Percentiles rank a stretch among this genome's conserved stretches.
phyloP scores from a whole-genome alignment of 92 coral and sea anemone species.

The Epizoanthus stellaris region DNA sequence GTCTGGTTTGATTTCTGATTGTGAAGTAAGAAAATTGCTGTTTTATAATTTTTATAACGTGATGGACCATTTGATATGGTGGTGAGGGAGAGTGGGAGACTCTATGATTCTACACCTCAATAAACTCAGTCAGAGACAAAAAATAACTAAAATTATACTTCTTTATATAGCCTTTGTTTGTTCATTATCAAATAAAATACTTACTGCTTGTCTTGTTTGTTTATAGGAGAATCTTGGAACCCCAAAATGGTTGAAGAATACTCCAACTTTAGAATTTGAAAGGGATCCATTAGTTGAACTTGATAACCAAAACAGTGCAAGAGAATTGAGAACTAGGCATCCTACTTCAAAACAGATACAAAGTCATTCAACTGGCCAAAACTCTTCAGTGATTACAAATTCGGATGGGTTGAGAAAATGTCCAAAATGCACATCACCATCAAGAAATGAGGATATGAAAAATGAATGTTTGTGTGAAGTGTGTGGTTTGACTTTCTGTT shows the following conservation, averaged over 20 bases:
- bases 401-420: constrained; percentile 15
- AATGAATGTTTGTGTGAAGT: constrained; percentile 27
- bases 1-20: no score
- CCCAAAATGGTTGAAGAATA: not conserved
- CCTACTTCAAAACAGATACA: not conserved
- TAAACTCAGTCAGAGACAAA: no score
- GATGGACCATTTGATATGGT: no score
- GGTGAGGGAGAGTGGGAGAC: no score
- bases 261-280: constrained; percentile 5
- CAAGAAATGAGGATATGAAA: constrained; percentile 15
- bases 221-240: constrained; percentile 37
- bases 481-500: constrained; percentile 31
- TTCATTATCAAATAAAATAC: constrained; percentile 13
- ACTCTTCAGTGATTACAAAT: not conserved
- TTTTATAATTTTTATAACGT: no score
- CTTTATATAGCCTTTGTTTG: no score
- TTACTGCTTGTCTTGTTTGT: constrained; percentile 12
- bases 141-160: no score
- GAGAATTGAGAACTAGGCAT: constrained; percentile 4
- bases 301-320: constrained; percentile 7
- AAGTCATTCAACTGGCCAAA: not conserved
- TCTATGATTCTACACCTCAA: no score
- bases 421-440: constrained; percentile 44
- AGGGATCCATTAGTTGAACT: not conserved
- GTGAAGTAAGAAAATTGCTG: no score